A percentile compares a stretch with the other conserved stretches of the same genome.
Conservation (phyloP, 1,140 invertebrate genomes). For the Lineus longissimus region DNA sequence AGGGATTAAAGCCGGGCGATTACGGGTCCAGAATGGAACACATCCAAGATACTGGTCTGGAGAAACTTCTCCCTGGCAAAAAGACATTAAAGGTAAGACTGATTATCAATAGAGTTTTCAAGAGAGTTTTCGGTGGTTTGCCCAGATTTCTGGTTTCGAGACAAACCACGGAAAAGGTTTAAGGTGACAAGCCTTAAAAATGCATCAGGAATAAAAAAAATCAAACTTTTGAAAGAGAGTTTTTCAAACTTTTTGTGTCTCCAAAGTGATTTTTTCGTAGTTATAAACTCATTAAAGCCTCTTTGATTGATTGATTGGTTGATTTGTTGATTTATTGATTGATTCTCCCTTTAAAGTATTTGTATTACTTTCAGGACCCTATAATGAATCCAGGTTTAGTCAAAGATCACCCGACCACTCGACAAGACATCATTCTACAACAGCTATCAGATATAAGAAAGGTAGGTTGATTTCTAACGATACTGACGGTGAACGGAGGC, state of each 20-base stretch:
- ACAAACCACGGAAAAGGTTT: too few relatives aligned
- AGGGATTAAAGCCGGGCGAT: constrained; percentile 41
- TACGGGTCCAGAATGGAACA: constrained; percentile 39
- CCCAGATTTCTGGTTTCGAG: too few relatives aligned
- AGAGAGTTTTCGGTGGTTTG: neutral
- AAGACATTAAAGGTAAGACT: neutral
- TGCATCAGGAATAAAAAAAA: too few relatives aligned
- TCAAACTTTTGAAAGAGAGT: too few relatives aligned
- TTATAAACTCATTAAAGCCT: too few relatives aligned
- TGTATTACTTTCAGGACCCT: constrained; percentile 35
- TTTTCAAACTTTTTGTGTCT: too few relatives aligned
- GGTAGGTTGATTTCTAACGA: constrained; percentile 58
- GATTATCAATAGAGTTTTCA: neutral
- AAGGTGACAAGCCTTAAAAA: too few relatives aligned
- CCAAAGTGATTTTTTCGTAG: too few relatives aligned
- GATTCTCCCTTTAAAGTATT: too few relatives aligned
- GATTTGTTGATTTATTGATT: too few relatives aligned
- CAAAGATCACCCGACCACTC: constrained; percentile 42
- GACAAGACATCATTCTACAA: constrained; percentile 47
- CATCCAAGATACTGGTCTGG: constrained; percentile 29
- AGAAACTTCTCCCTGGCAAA: constrained; percentile 19
- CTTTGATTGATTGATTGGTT: too few relatives aligned
- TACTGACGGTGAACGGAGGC: neutral
- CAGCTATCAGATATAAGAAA: constrained; percentile 48
- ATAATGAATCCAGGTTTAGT: constrained; percentile 44